phyloP scores from a whole-genome alignment of 2,113 vertebrate genomes.

The Gorsachius goisagi region DNA sequence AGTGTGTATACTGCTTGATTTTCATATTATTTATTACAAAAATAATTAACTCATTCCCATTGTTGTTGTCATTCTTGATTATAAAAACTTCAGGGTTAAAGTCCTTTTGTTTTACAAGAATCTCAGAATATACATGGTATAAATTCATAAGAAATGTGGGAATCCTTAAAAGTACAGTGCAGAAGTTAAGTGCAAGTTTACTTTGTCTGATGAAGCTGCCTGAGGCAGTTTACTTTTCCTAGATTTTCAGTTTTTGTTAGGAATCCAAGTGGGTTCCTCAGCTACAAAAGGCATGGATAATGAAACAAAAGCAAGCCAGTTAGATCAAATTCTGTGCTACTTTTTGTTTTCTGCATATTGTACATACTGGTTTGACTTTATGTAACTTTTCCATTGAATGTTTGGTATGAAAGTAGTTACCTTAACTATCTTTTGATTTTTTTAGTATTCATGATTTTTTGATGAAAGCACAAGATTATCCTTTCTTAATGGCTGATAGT shows the following conservation, averaged over 20 bases:
- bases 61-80: not conserved
- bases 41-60: not conserved
- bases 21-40: not conserved
- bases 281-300: not conserved
- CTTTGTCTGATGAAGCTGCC: not conserved
- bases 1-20: not conserved
- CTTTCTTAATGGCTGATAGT: slow-evolving; percentile 90
- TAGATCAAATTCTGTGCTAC: not conserved
- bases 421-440: slow-evolving; percentile 4
- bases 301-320: not conserved
- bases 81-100: not conserved
- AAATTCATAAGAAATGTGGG: not conserved
- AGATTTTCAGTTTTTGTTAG: not conserved
- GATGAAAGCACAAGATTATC: slow-evolving; percentile 87
- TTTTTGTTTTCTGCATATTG: not conserved
- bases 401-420: not conserved
- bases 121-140: not conserved
- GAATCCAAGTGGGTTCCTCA: not conserved
- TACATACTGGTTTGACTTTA: not conserved
- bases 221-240: not conserved
- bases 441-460: slow-evolving; percentile 86
- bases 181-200: accelerated
- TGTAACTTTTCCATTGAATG: accelerated
- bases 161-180: not conserved
- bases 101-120: not conserved